Base-by-base conservation (phyloP, 2,888 invertebrate genomes). In the Carpatolechia fugitivella region DNA sequence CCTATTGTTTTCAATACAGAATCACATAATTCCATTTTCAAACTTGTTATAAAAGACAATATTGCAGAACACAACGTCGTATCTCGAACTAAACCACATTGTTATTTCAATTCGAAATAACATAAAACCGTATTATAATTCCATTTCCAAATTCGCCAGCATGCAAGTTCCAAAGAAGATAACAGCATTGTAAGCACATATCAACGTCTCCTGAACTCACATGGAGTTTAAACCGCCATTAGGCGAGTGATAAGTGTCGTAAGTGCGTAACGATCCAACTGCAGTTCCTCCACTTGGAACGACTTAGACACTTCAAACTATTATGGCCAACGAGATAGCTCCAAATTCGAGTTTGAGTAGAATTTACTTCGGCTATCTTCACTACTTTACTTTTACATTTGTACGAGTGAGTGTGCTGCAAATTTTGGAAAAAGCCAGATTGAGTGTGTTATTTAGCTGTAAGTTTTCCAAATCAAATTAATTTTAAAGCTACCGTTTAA, bases 231-330 rank as follows among this genome's bases (percentile, higher is more conserved):
- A 16, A 47, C 30, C 54, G 18, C 41, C 24, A 44, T 54, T 48
- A 44, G 35, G n/a, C 18, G 24, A 46, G 53, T 49, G 54, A 54
- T 54, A 54, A 54, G 54, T 49, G 53, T 49, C 49, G 49, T 54
- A 54, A 54, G 54, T 49, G 54, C 35, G 46, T 41, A 40, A 54
- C 49, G 48, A 47, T n/a, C 30, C 13, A 47, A 47, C 47, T 30
- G 30, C 47, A 41, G 41, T 41, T 41, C 35, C 29, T 52, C 4
- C 24, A 4, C 24, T n/a, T 41, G 14, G 24, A 36, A 7, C 30
- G 13, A 31, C 11, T 20, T 50, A 5, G 7, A 52, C 29, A 52
- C 38, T 52, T 29, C 40, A 40, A 40, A 40, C 24, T 24, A 33
- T 24, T 20, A 44, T 20, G 24, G 11, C 41, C 41, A 10, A 11